phyloP scores from a whole-genome alignment of 92 coral and sea anemone genomes.

The Nematostella vectensis region DNA sequence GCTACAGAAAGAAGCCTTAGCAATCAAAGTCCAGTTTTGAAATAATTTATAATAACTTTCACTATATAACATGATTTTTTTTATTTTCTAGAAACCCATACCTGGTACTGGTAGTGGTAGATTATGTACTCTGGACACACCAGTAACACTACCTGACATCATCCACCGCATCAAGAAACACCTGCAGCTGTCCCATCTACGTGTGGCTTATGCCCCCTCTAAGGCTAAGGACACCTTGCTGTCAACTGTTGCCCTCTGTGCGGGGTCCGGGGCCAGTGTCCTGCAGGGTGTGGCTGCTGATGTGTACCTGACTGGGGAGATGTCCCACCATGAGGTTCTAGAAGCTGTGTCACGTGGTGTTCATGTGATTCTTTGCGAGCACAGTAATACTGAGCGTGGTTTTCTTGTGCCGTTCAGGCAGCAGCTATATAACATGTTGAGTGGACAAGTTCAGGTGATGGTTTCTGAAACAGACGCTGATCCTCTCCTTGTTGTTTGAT shows the following conservation, averaged over 20 bases:
- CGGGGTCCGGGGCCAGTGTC: conserved; percentile 95
- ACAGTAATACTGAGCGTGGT: conserved; percentile 97
- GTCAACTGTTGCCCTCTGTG: conserved; percentile 83
- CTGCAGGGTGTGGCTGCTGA: conserved; percentile 74
- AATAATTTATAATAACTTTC: too few species aligned
- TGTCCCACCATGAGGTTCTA: conserved; percentile 95
- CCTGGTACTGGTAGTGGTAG: conserved; percentile 83
- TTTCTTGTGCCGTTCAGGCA: conserved; percentile 53
- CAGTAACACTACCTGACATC: conserved; percentile 46
- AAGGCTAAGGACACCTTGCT: conserved; percentile 1
- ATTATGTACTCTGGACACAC: conserved; percentile 50
- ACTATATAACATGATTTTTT: too few species aligned
- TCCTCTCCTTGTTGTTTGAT: conserved; percentile 64
- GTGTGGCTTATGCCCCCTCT: conserved; percentile 53
- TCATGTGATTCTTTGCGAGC: conserved; percentile 92
- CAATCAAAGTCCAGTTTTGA: too few species aligned
- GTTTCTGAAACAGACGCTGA: conserved; percentile 66
- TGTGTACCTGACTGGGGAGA: conserved; percentile 88
- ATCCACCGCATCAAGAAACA: conserved; percentile 57
- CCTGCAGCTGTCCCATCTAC: conserved; percentile 57
- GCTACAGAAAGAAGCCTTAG: too few species aligned
- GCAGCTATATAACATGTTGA: conserved; percentile 40
- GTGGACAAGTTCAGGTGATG: conserved; percentile 44
- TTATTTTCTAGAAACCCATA: conserved; percentile 46
- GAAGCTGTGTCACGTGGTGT: conserved; percentile 80